phyloP scores from a whole-genome alignment of 2,888 invertebrate species.

The Plutella xylostella region DNA sequence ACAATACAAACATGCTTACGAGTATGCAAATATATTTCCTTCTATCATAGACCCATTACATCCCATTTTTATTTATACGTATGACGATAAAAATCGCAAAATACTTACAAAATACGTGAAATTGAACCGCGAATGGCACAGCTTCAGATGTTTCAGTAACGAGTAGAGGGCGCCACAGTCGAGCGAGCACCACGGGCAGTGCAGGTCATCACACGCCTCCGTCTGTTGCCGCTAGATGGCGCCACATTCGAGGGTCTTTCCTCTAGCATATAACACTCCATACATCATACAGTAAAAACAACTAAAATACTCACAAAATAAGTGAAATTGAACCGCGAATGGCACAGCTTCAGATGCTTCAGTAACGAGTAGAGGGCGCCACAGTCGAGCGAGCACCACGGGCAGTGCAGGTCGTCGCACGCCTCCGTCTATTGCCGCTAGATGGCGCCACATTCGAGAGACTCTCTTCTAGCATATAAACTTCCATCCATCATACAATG shows the following conservation, averaged over 20 bases:
- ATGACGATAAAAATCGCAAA: too few species aligned
- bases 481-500: too few species aligned
- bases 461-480: too few species aligned
- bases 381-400: slow-evolving; percentile 96
- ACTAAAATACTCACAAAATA: slow-evolving; percentile 89
- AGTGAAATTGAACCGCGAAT: slow-evolving; percentile 93
- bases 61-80: too few species aligned
- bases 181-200: slow-evolving; percentile 96
- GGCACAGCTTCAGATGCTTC: slow-evolving; percentile 94
- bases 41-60: too few species aligned
- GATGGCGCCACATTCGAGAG: too few species aligned
- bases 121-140: slow-evolving; percentile 93
- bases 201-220: slow-evolving; percentile 91
- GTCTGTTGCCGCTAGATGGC: slow-evolving; percentile 95
- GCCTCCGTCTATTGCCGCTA: slow-evolving; percentile 96
- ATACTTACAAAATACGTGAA: slow-evolving; percentile 88
- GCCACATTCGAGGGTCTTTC: too few species aligned
- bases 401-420: slow-evolving; percentile 92
- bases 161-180: slow-evolving; percentile 91
- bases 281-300: too few species aligned
- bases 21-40: too few species aligned
- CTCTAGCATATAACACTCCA: too few species aligned
- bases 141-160: slow-evolving; percentile 91
- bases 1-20: too few species aligned
- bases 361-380: slow-evolving; percentile 87